These are phyloP conservation scores for Boloria euphrosyne DNA, from an alignment of 2,888 invertebrate genomes.

Conservation along the genomic window DNA sequence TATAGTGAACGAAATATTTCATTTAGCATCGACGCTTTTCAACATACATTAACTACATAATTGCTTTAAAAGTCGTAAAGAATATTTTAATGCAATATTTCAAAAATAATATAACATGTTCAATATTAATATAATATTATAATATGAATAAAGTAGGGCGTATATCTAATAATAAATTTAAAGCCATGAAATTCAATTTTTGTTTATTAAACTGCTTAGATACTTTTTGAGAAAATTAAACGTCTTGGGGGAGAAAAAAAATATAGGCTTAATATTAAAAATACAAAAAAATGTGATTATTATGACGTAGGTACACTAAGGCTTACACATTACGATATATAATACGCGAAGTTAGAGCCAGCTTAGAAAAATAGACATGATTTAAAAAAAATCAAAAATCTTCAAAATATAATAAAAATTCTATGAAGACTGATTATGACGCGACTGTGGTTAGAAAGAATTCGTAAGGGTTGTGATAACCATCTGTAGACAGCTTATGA, in stretches of 20 bases:
- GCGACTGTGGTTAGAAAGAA: slow-evolving; percentile 49
- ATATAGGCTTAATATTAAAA: too few species aligned
- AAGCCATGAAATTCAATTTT: too few species aligned
- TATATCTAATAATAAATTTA: background rate
- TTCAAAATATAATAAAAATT: background rate
- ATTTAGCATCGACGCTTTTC: slow-evolving; percentile 16
- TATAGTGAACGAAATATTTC: slow-evolving; percentile 38
- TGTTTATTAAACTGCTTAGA: too few species aligned
- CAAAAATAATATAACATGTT: background rate
- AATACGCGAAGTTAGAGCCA: too few species aligned
- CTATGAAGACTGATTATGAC: slow-evolving; percentile 47
- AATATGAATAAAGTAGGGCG: background rate
- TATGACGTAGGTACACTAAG: too few species aligned
- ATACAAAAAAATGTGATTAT: too few species aligned
- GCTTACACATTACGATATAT: too few species aligned
- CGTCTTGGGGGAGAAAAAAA: too few species aligned
- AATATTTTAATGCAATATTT: background rate
- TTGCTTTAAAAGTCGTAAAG: slow-evolving; percentile 3
- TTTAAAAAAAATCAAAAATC: background rate
- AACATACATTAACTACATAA: slow-evolving; percentile 43
- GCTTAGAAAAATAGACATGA: background rate
- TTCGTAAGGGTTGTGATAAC: slow-evolving; percentile 48
- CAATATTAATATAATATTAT: background rate
- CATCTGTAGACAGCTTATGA: slow-evolving; percentile 53
- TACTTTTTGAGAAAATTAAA: too few species aligned